Evolutionary conservation across 2,888 invertebrate genomes (phyloP), one percentile per base, ranked within the genome.

Genomic region (Entomobrya proxima): DNA sequence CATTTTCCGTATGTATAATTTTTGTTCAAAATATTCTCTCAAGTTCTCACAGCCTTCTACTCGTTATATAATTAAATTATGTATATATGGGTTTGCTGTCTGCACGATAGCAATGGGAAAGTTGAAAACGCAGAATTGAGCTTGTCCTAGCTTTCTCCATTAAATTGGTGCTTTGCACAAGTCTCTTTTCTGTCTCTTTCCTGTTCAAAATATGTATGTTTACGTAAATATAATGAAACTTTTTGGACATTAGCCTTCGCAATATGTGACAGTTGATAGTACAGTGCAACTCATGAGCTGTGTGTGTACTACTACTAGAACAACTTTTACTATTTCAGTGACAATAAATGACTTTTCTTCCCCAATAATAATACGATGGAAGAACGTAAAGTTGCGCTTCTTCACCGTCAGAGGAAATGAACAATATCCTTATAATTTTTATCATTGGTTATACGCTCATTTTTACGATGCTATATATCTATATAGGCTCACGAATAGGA

Each of bases 371-470:
- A 50, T 30, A 50, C 9, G 32, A 27, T 61, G 27, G 58, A 4
- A 55, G 15, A 77, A 24, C 40, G 21, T 7, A 44, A 40, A 67
- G 21, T 13, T 40, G 21, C 35, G 3, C 32, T 50, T 52, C 24
- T 79, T 67, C 15, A 44, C 40, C 30, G 21, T 3, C 32, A 69
- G 32, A 58, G 80, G 79, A 81, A 81, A 81, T 81, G 72, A 81
- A 81, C 80, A 81, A 81, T 81, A 81, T 81, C 80, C 80, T 74
- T 21, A 58, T 81, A 58, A 61, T 44, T 32, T 50, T 52, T 74
- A 35, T 7, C 27, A 58, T 58, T 77, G 27, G 37, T 76, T 55
- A 40, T 24, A 77, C 58, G 40, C 27, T 44, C 40, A 32, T 21
- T 50, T 75, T 44, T 58, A 58, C 37, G 40, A 61, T 77, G 15